These are phyloP conservation scores for Serripes groenlandicus DNA, from an alignment of 2,888 invertebrate species.

Conservation along the genomic window DNA sequence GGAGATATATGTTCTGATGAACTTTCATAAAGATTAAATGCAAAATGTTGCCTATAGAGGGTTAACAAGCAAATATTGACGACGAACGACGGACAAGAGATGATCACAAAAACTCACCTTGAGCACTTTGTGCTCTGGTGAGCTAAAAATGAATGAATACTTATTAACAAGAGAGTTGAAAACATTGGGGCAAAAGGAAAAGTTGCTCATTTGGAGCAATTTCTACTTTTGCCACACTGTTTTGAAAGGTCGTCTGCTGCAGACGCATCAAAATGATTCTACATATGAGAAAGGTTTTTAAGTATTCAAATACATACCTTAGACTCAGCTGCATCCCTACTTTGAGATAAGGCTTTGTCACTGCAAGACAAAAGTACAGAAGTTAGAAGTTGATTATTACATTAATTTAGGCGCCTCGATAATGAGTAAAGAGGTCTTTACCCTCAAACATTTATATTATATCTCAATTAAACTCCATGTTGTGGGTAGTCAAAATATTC, in stretches of 20 bases:
- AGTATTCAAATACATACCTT: constrained; percentile 69
- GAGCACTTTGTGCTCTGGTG: background rate
- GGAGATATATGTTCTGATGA: background rate
- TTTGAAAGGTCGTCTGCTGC: background rate
- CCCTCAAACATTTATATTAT: too few relatives aligned
- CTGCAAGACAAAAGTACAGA: constrained; percentile 65
- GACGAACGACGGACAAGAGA: background rate
- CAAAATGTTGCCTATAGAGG: too few relatives aligned
- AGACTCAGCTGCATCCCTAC: constrained; percentile 74
- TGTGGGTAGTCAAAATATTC: too few relatives aligned
- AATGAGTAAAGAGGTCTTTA: too few relatives aligned
- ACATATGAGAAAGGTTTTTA: background rate
- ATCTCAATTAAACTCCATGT: too few relatives aligned
- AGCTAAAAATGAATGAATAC: background rate
- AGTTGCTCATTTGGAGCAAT: too few relatives aligned
- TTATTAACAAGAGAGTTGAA: too few relatives aligned
- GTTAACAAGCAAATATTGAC: too few relatives aligned
- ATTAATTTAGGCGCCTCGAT: too few relatives aligned
- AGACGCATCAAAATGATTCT: background rate
- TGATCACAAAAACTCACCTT: background rate
- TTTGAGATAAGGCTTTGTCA: constrained; percentile 75
- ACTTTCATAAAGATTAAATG: too few relatives aligned
- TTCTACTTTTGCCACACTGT: background rate
- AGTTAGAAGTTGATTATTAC: too few relatives aligned
- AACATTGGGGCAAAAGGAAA: too few relatives aligned